Conservation (phyloP, 2,888 invertebrate species). For the Melinaea menophilus region DNA sequence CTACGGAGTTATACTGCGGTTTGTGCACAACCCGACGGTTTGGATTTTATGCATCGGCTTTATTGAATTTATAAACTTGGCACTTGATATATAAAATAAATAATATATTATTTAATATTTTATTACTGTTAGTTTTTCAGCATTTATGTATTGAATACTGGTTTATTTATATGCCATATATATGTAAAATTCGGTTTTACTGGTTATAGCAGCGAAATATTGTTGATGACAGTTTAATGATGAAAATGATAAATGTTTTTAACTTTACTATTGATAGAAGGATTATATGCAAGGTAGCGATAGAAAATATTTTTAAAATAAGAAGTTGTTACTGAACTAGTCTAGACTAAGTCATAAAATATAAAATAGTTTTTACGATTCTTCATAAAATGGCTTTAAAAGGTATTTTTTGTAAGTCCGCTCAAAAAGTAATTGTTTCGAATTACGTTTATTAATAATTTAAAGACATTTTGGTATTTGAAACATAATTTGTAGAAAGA, state of each 20-base stretch:
- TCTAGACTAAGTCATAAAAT: conserved; percentile 25
- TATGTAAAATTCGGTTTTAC: no score
- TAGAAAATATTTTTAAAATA: conserved; percentile 8
- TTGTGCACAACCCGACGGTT: conserved; percentile 10
- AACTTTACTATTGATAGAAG: no score
- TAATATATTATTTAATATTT: background rate
- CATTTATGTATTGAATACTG: background rate
- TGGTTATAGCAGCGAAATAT: no score
- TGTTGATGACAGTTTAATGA: no score
- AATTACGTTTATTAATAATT: no score
- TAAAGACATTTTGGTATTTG: no score
- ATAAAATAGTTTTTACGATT: conserved; percentile 20
- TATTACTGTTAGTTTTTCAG: background rate
- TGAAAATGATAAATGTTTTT: no score
- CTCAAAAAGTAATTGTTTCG: no score
- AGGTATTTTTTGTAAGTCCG: no score
- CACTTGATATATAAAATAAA: conserved; percentile 7
- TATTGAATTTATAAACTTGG: conserved; percentile 10
- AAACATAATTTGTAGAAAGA: no score
- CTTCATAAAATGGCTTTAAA: conserved; percentile 20
- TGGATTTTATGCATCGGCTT: conserved; percentile 8
- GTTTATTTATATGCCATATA: background rate
- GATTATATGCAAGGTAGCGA: background rate
- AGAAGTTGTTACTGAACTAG: conserved; percentile 13
- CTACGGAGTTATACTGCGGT: conserved; percentile 36